Evolutionary conservation across 1,140 invertebrate species (phyloP), one percentile per base, ranked within the genome.

Genomic region (Dinothrombium tinctorium): DNA sequence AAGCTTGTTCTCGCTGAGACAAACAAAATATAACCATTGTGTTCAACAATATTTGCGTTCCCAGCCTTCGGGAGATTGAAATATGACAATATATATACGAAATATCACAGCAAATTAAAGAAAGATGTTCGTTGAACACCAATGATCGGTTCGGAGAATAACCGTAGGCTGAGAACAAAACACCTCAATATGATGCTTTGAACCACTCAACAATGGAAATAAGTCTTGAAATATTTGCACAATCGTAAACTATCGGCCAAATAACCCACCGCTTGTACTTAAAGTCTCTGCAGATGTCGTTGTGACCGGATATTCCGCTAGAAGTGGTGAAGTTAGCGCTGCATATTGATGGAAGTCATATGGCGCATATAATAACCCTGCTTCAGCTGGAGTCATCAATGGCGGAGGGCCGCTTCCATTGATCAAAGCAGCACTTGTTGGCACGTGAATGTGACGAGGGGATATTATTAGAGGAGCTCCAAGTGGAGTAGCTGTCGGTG

Each of bases 271-370:
- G 69, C 43, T 45, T 33, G 78, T 76, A 32, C 44, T 47, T 8
- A 33, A 19, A 8, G 22, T 26, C 12, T 40, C 39, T 31, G 26
- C 39, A 71, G 82, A 77, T 67, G 86, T 78, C 42, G 71, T 67
- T 53, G 69, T 64, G 51, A 70, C 67, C 50, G 76, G 71, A 65
- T 83, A 83, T 56, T 81, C 79, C 51, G 76, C 74, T 51, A 82
- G 69, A 49, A 84, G 67, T 41, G 79, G 77, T 23, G 72, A 72
- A 23, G 72, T 69, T 40, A 84, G 63, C 25, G 80, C 78, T 14
- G 79, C 76, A 59, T 84, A 86, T 57, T 82, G 82, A 54, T 74
- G 70, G 60, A 82, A 83, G 50, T 83, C 79, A 53, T 83, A 86
- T 1, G 79, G 77, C 12, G 72, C 68, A 59, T 76, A 76, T 50